phyloP scores from a whole-genome alignment of 2,113 vertebrate species.

The Pseudolaguvia tuberculata region DNA sequence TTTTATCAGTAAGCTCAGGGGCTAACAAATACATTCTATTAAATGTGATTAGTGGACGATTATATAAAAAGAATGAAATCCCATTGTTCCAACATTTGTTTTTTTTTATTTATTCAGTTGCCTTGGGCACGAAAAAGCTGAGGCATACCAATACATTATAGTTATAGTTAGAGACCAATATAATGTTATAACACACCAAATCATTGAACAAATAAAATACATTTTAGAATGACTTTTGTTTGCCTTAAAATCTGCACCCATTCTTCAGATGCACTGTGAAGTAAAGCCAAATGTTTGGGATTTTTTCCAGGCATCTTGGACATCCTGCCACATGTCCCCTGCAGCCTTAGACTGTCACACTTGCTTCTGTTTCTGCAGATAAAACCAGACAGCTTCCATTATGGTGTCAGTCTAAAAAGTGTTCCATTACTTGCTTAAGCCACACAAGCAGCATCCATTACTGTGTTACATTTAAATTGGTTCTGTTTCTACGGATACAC shows the following conservation, averaged over 20 bases:
- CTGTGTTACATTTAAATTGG: not conserved
- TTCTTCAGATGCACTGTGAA: not conserved
- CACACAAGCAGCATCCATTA: not conserved
- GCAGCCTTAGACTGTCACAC: constrained; percentile 2
- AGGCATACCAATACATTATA: not conserved
- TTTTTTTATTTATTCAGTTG: constrained; percentile 1
- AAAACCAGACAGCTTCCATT: constrained; percentile 13
- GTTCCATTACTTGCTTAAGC: not conserved
- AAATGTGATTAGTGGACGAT: constrained; percentile 1
- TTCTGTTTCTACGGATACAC: not conserved
- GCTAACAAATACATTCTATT: constrained; percentile 1
- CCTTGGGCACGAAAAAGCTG: not conserved
- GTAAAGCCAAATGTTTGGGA: not conserved
- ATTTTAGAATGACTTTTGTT: not conserved
- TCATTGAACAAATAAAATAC: too few species aligned
- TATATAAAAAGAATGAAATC: constrained; percentile 10
- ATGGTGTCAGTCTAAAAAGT: constrained; percentile 7
- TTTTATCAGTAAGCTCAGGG: not conserved
- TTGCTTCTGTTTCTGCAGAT: constrained; percentile 7
- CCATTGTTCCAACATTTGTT: not conserved
- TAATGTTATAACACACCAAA: not conserved
- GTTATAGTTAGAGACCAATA: not conserved
- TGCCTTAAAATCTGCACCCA: not conserved
- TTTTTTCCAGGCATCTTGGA: constrained; percentile 1
- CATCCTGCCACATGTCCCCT: not conserved